Evolutionary conservation across 2,113 vertebrate genomes (phyloP).

Genomic region (Sminthopsis crassicaudata): DNA sequence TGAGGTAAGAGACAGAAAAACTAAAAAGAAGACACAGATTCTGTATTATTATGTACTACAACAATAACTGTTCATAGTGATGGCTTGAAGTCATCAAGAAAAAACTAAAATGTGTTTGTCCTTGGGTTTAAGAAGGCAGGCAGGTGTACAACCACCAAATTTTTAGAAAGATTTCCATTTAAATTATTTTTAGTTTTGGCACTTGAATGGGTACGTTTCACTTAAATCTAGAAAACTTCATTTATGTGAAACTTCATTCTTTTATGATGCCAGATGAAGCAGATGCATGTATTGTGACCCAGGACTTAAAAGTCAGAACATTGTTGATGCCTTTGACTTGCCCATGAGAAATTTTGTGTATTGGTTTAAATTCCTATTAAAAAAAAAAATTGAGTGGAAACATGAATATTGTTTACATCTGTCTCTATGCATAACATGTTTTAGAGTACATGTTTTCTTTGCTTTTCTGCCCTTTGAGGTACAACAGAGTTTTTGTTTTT

Average conservation of each 20-base stretch:
- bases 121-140: conserved; percentile 34
- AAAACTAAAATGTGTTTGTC: conserved; percentile 20
- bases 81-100: conserved; percentile 40
- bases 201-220: background rate
- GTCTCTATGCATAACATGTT: conserved; percentile 30
- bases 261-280: background rate
- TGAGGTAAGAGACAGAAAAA: conserved; percentile 41
- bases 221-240: background rate
- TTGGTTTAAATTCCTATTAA: conserved; percentile 36
- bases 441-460: conserved; percentile 36
- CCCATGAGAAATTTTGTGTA: conserved; percentile 43
- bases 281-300: background rate
- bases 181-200: background rate
- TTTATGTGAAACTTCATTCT: background rate
- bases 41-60: conserved; percentile 17
- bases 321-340: conserved; percentile 44
- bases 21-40: conserved; percentile 4
- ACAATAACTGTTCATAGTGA: conserved; percentile 23
- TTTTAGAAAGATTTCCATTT: conserved; percentile 1
- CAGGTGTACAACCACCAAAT: background rate
- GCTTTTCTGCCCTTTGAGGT: conserved; percentile 30
- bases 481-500: conserved; percentile 54
- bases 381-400: conserved; percentile 29
- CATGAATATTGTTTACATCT: conserved; percentile 49
- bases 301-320: conserved; percentile 17